These are phyloP conservation scores for Magallana nippona DNA, from an alignment of 2,888 invertebrate species.

Conservation along the genomic window DNA sequence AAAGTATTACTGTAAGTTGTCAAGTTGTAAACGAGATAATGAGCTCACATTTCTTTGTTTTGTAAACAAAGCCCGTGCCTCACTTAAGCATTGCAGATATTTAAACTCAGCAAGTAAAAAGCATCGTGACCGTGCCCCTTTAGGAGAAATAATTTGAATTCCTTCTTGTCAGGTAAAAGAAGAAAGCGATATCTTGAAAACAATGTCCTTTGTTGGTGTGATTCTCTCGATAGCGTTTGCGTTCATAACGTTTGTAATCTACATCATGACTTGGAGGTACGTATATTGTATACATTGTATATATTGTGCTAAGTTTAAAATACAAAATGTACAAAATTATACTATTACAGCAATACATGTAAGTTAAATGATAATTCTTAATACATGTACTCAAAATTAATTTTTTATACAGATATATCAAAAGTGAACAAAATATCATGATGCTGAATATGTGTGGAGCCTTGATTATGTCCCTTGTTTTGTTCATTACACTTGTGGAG, in stretches of 20 bases:
- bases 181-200: background rate
- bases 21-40: too few species aligned
- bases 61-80: too few species aligned
- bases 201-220: background rate
- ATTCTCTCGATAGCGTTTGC: background rate
- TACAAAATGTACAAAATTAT: background rate
- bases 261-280: conserved; percentile 10
- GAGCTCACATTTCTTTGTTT: too few species aligned
- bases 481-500: background rate
- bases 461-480: background rate
- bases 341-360: background rate
- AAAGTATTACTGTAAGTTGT: too few species aligned
- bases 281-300: background rate
- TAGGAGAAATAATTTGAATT: too few species aligned
- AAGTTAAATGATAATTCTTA: background rate
- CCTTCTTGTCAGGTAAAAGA: background rate
- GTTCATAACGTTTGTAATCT: background rate
- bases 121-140: too few species aligned
- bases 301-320: background rate
- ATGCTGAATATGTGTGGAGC: conserved; percentile 2
- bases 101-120: too few species aligned
- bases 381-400: background rate
- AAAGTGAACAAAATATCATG: conserved; percentile 2
- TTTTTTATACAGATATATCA: background rate
- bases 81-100: too few species aligned